phyloP scores from a whole-genome alignment of 2,113 vertebrate species.

The Macrotus californicus region DNA sequence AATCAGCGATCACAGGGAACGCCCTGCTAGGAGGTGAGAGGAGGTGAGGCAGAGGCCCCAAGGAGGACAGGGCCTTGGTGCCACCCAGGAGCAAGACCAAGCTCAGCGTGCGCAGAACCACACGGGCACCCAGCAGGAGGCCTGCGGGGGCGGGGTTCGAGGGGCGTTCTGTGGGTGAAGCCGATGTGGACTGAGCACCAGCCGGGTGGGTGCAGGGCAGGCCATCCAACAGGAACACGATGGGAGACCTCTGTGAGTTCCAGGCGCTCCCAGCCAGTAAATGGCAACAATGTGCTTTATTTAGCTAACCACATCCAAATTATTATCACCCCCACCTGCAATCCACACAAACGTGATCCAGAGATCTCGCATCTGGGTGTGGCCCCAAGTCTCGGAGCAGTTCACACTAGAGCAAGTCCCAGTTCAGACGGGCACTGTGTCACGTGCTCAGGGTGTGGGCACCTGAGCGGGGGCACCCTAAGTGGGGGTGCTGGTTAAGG shows the following conservation, averaged over 20 bases:
- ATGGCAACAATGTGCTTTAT: background rate
- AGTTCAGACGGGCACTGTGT: background rate
- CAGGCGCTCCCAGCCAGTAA: background rate
- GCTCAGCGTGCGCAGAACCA: background rate
- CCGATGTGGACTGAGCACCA: fast-evolving
- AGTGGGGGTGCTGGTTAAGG: background rate
- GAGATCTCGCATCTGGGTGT: too few species aligned
- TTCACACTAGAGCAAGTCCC: too few species aligned
- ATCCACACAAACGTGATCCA: too few species aligned
- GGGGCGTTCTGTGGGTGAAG: background rate
- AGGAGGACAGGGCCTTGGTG: fast-evolving
- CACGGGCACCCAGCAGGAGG: background rate
- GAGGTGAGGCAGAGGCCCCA: fast-evolving
- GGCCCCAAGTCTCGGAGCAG: too few species aligned
- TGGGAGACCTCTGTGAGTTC: background rate
- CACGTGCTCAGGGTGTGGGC: background rate
- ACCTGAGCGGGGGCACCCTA: background rate
- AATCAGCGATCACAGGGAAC: fast-evolving
- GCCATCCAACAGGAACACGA: background rate
- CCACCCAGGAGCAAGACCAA: background rate
- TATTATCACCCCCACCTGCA: background rate
- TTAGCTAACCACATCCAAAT: background rate
- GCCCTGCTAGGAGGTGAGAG: background rate
- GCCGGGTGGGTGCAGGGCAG: background rate
- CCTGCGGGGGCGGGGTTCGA: too few species aligned